phyloP scores from a whole-genome alignment of 2,113 vertebrate genomes.

The Lathamus discolor region DNA sequence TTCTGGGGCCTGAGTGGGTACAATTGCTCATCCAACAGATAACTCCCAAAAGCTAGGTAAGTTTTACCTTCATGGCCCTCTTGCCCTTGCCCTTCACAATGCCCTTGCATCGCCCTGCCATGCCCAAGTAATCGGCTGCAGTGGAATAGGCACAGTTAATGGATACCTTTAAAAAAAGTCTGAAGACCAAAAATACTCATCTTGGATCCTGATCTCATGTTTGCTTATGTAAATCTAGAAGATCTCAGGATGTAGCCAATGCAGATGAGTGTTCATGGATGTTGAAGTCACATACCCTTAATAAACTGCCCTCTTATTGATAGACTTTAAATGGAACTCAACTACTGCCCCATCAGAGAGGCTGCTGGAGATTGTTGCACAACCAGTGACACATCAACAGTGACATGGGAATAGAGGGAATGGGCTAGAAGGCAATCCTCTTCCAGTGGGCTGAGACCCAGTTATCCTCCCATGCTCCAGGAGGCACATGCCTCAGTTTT shows the following conservation, averaged over 20 bases:
- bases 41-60: not conserved
- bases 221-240: not conserved
- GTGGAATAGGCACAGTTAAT: not conserved
- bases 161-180: not conserved
- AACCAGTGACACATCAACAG: not conserved
- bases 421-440: not conserved
- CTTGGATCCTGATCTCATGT: not conserved
- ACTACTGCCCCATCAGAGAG: not conserved
- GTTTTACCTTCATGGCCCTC: accelerated
- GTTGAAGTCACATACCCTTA: not conserved
- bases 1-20: not conserved
- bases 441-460: not conserved
- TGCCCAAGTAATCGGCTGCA: not conserved
- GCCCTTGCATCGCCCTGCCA: not conserved
- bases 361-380: not conserved
- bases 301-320: not conserved
- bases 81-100: not conserved
- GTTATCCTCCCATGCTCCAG: not conserved
- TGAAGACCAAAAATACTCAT: not conserved
- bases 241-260: not conserved
- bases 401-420: not conserved
- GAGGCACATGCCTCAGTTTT: not conserved
- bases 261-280: not conserved
- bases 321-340: not conserved
- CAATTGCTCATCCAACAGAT: not conserved